Evolutionary conservation across 2,113 vertebrate species (phyloP).

Genomic region (Lepus europaeus): DNA sequence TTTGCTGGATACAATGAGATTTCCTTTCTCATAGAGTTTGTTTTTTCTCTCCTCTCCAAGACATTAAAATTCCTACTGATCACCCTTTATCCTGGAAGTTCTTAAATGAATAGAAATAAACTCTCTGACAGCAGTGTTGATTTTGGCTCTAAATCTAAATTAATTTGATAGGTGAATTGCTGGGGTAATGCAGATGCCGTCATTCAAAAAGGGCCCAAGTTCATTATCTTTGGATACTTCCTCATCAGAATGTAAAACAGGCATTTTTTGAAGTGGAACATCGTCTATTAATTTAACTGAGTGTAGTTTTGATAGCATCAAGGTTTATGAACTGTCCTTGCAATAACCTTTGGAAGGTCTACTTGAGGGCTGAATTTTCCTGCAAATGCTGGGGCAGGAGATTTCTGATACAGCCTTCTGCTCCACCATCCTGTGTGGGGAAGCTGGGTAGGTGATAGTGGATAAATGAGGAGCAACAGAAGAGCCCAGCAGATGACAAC

Average conservation of each 20-base stretch:
- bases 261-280: conserved; percentile 57
- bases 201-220: conserved; percentile 27
- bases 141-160: conserved; percentile 61
- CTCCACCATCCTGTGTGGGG: neutral
- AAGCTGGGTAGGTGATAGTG: neutral
- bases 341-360: conserved; percentile 1
- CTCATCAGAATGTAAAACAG: conserved; percentile 12
- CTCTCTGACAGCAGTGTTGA: conserved; percentile 65
- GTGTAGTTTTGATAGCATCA: neutral
- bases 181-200: conserved; percentile 14
- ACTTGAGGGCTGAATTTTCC: neutral
- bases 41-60: neutral
- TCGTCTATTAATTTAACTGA: conserved; percentile 48
- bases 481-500: neutral
- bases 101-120: conserved; percentile 62
- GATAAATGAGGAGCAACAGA: neutral
- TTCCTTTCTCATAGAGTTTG: neutral
- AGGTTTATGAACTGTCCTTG: neutral
- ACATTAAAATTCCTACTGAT: conserved; percentile 55
- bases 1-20: neutral
- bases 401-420: neutral
- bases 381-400: neutral
- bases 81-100: conserved; percentile 51
- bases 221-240: conserved; percentile 45
- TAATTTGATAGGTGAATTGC: conserved; percentile 56